These are phyloP conservation scores for Beroe ovata DNA, from an alignment of 37 sponge, comb jelly and placozoan species.

Conservation along the genomic window DNA sequence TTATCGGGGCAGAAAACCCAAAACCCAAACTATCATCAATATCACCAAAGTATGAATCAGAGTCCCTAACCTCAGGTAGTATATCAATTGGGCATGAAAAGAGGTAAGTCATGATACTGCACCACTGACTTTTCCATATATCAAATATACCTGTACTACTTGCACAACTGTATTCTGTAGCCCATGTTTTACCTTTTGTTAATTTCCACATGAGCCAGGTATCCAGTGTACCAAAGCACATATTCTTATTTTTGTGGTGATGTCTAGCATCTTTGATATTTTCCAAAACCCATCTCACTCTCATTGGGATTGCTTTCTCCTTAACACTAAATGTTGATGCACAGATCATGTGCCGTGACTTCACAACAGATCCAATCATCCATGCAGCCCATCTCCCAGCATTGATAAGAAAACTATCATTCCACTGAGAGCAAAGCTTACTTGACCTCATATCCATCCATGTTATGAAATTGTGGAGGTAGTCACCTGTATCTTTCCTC, in stretches of 20 bases:
- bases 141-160: constrained; percentile 82
- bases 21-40: constrained; percentile 67
- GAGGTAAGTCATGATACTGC: constrained; percentile 70
- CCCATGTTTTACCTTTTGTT: constrained; percentile 79
- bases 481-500: constrained; percentile 82
- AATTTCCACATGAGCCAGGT: constrained; percentile 95
- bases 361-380: constrained; percentile 72
- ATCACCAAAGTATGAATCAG: constrained; percentile 75
- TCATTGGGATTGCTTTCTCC: constrained; percentile 71
- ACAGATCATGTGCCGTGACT: constrained; percentile 67
- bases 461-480: constrained; percentile 87
- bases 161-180: constrained; percentile 89
- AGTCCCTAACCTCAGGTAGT: constrained; percentile 80
- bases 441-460: constrained; percentile 90
- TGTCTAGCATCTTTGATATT: constrained; percentile 75
- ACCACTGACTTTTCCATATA: constrained; percentile 79
- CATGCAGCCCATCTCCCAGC: constrained; percentile 28
- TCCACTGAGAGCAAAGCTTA: constrained; percentile 75
- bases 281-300: constrained; percentile 81
- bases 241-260: constrained; percentile 69
- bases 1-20: constrained; percentile 67
- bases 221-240: constrained; percentile 91
- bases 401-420: constrained; percentile 75
- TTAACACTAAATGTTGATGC: constrained; percentile 42
- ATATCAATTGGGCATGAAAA: constrained; percentile 75